Base-by-base conservation (phyloP, 2,888 invertebrate species). In the Acanthosepion pharaonis region DNA sequence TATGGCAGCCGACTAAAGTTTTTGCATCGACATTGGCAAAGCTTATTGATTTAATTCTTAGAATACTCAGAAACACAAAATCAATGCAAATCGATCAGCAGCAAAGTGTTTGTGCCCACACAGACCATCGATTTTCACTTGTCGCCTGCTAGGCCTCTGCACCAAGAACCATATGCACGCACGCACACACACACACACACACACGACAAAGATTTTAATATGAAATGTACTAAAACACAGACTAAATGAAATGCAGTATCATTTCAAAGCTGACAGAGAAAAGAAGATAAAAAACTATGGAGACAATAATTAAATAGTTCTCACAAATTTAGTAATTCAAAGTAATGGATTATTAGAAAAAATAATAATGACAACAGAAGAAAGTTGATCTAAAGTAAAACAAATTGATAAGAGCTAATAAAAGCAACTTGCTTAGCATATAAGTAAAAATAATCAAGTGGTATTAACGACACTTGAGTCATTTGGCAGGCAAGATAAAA, bases 1-100 rank as follows among this genome's bases (percentile, higher is more conserved):
- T n/a, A 78, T 78, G 78, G 78, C 78, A 18, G 78, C 78, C 33
- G 78, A 78, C 78, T 78, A 78, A 78, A 78, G 78, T 78, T 78
- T 78, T 78, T 78, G 78, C 78, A 78, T 78, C n/a, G 78, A 78
- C 78, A 78, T 78, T 78, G 78, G 78, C 78, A 78, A 78, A n/a
- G 78, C 78, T 78, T 78, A 78, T 78, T n/a, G 78, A 78, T 78
- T 78, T 78, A 78, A 78, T 78, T 78, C 78, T 78, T 78, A 78
- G 78, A 78, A 78, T 78, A 78, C 78, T 78, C n/a, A 78, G 78
- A 78, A 78, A 33, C n/a, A n/a, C 78, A 78, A 78, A 78, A 78
- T 78, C 78, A 78, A 78, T 78, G 78, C 15, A 78, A 78, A 78
- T 78, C 78, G 78, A 78, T 78, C 78, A 78, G 78, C 78, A 78